phyloP scores from a whole-genome alignment of 1,140 invertebrate genomes.

The Acarapis woodi region DNA sequence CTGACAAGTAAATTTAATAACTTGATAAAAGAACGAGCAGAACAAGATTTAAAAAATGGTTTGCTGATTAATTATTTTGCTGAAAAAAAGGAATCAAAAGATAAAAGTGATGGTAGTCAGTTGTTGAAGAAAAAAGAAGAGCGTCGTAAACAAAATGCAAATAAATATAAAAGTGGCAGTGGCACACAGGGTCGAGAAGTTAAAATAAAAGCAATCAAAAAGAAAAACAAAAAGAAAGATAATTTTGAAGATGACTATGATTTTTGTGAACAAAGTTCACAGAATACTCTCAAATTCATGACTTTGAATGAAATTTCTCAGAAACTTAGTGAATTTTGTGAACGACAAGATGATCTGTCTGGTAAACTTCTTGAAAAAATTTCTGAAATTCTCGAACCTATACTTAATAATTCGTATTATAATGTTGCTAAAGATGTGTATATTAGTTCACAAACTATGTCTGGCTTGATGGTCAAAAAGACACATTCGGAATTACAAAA shows the following conservation, averaged over 20 bases:
- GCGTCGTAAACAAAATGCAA: slow-evolving; percentile 40
- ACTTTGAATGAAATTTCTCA: slow-evolving; percentile 1
- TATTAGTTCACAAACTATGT: slow-evolving; percentile 30
- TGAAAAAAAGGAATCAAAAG: slow-evolving; percentile 24
- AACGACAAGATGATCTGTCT: neutral
- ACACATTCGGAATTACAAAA: slow-evolving; percentile 48
- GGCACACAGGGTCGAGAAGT: slow-evolving; percentile 75
- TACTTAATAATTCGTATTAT: slow-evolving; percentile 19
- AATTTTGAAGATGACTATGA: slow-evolving; percentile 13
- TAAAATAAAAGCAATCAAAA: slow-evolving; percentile 73
- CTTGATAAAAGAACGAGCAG: slow-evolving; percentile 36
- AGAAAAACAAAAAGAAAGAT: slow-evolving; percentile 20
- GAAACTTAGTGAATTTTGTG: neutral
- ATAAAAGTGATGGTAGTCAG: slow-evolving; percentile 5
- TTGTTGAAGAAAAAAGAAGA: slow-evolving; percentile 36
- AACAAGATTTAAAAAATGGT: slow-evolving; percentile 19
- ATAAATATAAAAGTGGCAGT: slow-evolving; percentile 23
- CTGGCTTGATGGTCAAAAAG: slow-evolving; percentile 27
- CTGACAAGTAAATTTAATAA: too few relatives aligned
- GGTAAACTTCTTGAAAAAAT: slow-evolving; percentile 2
- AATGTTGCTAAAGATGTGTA: slow-evolving; percentile 31
- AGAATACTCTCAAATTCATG: neutral
- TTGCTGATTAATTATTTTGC: slow-evolving; percentile 5
- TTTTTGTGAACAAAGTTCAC: neutral
- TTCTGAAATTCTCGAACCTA: slow-evolving; percentile 7